Conservation (phyloP, 2,113 vertebrate genomes). For the Sardina pilchardus region DNA sequence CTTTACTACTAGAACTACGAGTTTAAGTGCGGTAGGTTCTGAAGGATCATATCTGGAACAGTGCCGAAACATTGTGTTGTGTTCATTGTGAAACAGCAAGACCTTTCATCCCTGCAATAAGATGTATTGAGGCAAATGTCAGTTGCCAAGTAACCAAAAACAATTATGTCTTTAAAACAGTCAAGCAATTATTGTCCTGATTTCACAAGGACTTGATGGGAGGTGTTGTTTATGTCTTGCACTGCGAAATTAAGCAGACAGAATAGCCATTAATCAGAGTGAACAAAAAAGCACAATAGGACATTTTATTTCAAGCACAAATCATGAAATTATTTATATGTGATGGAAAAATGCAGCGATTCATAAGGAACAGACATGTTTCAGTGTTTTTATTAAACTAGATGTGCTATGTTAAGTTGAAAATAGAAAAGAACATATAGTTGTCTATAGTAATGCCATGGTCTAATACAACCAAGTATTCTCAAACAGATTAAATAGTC, state of each 20-base stretch:
- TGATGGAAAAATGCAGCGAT: too few species aligned
- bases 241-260: constrained; percentile 47
- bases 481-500: neutral
- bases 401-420: neutral
- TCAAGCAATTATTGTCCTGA: constrained; percentile 49
- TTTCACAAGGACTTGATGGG: constrained; percentile 42
- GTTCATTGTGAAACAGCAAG: constrained; percentile 37
- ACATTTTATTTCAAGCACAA: constrained; percentile 36
- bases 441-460: neutral
- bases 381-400: neutral
- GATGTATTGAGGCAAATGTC: constrained; percentile 46
- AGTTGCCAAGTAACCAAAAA: constrained; percentile 51
- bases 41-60: neutral
- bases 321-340: neutral
- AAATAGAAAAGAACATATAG: neutral
- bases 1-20: neutral
- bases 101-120: constrained; percentile 46
- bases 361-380: neutral
- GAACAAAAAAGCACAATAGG: constrained; percentile 16
- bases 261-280: constrained; percentile 48
- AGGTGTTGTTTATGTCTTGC: constrained; percentile 44
- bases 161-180: constrained; percentile 53
- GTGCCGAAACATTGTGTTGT: neutral
- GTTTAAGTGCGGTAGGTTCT: neutral
- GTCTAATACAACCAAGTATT: neutral